phyloP scores from a whole-genome alignment of 2,113 vertebrate species.

The Alosa alosa region DNA sequence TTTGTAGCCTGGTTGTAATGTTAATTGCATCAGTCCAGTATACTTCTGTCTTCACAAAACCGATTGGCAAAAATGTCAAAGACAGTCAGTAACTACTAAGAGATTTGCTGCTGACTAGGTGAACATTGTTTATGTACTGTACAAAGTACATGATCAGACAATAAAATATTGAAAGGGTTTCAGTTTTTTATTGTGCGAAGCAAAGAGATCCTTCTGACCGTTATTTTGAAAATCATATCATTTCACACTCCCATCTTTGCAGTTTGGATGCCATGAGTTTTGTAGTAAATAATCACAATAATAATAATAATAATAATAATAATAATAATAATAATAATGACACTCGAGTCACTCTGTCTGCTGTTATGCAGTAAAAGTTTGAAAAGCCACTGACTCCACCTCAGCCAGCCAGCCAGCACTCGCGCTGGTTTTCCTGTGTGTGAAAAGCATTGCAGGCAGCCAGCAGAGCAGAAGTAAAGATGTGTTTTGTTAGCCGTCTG shows the following conservation, averaged over 20 bases:
- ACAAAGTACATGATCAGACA: conserved; percentile 27
- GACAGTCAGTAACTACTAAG: conserved; percentile 41
- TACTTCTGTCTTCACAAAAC: conserved; percentile 10
- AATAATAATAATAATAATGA: not conserved
- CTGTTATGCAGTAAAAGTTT: conserved; percentile 63
- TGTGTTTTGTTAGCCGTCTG: conserved; percentile 93
- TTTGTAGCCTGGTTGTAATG: conserved; percentile 39
- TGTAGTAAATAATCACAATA: not conserved
- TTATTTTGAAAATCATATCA: not conserved
- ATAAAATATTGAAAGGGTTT: conserved; percentile 26
- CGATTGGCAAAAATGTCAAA: conserved; percentile 39
- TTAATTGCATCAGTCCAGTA: not conserved
- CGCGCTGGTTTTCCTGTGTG: conserved; percentile 79
- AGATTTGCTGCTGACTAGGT: conserved; percentile 23
- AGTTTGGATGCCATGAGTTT: not conserved
- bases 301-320: conserved; percentile 14
- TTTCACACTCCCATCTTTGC: not conserved
- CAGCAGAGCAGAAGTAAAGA: conserved; percentile 85
- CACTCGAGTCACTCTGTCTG: not conserved
- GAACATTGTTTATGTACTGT: not conserved
- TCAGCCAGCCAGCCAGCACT: conserved; percentile 77
- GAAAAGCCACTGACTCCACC: conserved; percentile 69
- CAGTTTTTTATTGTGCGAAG: conserved; percentile 32
- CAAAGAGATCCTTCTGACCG: not conserved
- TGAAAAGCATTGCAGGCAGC: conserved; percentile 89